phyloP scores from a whole-genome alignment of 2,888 invertebrate genomes.

The Rotaria macrura region DNA sequence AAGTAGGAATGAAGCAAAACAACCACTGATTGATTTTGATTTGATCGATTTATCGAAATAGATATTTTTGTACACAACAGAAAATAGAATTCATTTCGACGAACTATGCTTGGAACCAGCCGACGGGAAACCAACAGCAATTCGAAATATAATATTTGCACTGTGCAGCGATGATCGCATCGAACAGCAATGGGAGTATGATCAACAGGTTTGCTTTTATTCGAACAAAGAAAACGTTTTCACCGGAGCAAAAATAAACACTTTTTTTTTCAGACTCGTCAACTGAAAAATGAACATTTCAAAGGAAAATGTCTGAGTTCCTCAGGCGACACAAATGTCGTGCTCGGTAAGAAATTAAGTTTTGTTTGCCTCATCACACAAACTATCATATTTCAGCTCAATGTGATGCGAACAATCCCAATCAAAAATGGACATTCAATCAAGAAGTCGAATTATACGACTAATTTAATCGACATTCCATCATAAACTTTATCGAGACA shows the following conservation, averaged over 20 bases:
- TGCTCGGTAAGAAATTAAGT: neutral
- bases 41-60: neutral
- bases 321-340: neutral
- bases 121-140: neutral
- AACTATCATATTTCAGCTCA: no score
- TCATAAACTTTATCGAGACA: neutral
- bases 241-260: no score
- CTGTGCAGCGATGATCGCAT: neutral
- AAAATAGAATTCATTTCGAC: neutral
- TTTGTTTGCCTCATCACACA: no score
- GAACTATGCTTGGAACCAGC: constrained; percentile 25
- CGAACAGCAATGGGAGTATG: constrained; percentile 26
- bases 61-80: constrained; percentile 14
- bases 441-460: neutral
- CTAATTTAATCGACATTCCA: neutral
- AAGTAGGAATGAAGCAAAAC: neutral
- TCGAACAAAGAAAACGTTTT: neutral
- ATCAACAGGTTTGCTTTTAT: neutral
- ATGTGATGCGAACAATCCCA: neutral
- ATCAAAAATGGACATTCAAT: neutral
- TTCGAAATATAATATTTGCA: neutral
- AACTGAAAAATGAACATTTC: neutral
- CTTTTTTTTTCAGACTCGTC: neutral
- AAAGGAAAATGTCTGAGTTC: neutral
- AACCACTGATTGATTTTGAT: no score